These are phyloP conservation scores for Corydoras sp. DNA, from an alignment of 2,113 vertebrate genomes.

Conservation along the genomic window DNA sequence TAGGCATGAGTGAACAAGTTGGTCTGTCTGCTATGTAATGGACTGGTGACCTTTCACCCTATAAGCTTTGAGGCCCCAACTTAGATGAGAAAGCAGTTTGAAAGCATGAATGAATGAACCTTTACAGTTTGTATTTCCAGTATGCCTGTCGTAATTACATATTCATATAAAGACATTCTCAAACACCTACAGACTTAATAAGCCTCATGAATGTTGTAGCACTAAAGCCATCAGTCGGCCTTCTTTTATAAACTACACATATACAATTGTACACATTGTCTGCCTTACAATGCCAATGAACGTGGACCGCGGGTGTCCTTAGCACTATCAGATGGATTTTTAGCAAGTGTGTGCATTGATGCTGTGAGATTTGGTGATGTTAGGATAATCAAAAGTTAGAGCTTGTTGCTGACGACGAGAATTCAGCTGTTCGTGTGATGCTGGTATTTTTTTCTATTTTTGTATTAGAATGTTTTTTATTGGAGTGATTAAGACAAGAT, in stretches of 20 bases:
- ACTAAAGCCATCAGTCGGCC: not conserved
- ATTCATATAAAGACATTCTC: too few relatives aligned
- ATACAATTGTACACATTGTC: not conserved
- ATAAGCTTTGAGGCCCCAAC: too few relatives aligned
- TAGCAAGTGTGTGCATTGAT: conserved; percentile 43
- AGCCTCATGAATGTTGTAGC: not conserved
- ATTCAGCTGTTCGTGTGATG: conserved; percentile 37
- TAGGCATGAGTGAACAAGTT: too few relatives aligned
- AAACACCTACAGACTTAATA: too few relatives aligned
- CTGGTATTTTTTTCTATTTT: conserved; percentile 42
- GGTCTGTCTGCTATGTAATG: too few relatives aligned
- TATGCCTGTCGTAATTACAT: too few relatives aligned
- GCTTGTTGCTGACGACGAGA: conserved; percentile 33
- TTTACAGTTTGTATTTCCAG: too few relatives aligned
- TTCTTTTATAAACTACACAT: not conserved
- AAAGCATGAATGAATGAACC: too few relatives aligned
- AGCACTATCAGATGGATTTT: conserved; percentile 22
- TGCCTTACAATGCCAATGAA: conserved; percentile 24
- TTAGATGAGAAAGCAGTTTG: too few relatives aligned
- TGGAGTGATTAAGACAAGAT: conserved; percentile 21
- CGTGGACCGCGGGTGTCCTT: conserved; percentile 16
- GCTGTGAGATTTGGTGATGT: conserved; percentile 26
- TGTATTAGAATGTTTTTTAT: conserved; percentile 36
- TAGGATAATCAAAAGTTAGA: conserved; percentile 4
- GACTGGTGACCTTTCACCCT: too few relatives aligned